Evolutionary conservation across 2,888 invertebrate genomes (phyloP).

Genomic region (Choreutis nemorana): DNA sequence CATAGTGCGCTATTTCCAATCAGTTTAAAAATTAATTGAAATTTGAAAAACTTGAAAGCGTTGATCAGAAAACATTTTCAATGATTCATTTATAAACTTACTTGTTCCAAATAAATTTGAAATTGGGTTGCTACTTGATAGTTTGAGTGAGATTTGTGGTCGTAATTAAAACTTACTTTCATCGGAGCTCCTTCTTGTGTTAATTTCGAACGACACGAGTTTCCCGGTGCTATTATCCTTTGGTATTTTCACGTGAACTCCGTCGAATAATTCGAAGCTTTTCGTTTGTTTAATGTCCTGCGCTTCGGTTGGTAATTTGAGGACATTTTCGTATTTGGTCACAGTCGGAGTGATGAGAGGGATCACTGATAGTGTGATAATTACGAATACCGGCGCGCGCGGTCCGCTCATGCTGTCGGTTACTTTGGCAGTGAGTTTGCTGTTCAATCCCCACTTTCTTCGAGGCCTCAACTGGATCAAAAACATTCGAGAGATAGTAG

Average conservation of each 20-base stretch:
- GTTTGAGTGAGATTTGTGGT: too few species aligned
- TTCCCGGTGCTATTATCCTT: conserved; percentile 22
- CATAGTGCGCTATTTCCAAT: too few species aligned
- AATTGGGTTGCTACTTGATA: too few species aligned
- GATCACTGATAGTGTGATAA: conserved; percentile 16
- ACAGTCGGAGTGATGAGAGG: conserved; percentile 16
- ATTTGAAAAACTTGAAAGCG: too few species aligned
- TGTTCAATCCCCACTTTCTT: background rate
- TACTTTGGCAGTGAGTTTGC: conserved; percentile 17
- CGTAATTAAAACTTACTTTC: conserved; percentile 40
- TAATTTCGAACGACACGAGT: conserved; percentile 39
- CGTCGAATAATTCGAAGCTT: conserved; percentile 38
- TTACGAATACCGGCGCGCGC: conserved; percentile 21
- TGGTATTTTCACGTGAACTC: conserved; percentile 38
- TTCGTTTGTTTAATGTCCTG: conserved; percentile 12
- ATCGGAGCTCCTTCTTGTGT: conserved; percentile 21
- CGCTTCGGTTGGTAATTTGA: background rate
- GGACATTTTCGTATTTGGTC: conserved; percentile 12
- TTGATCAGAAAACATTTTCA: too few species aligned
- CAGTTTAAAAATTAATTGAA: too few species aligned
- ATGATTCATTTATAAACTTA: too few species aligned
- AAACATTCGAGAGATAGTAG: background rate
- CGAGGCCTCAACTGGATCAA: conserved; percentile 1
- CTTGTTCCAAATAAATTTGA: too few species aligned
- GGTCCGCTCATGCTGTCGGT: conserved; percentile 41